phyloP scores from a whole-genome alignment of 2,888 invertebrate genomes.

The Lithosia quadra region DNA sequence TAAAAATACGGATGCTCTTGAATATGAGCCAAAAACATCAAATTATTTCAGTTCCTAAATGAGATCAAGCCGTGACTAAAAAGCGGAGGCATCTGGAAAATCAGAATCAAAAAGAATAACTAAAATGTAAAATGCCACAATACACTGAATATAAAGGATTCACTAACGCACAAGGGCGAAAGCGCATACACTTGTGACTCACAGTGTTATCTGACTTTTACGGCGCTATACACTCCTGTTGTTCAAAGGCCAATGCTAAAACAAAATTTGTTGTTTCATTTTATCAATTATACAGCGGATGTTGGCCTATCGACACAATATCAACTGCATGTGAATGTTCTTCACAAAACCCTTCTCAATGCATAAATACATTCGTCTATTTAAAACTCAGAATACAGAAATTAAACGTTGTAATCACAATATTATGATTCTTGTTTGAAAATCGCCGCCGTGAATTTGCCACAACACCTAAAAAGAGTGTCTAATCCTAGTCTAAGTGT shows the following conservation, averaged over 20 bases:
- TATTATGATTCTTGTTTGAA: slow-evolving; percentile 32
- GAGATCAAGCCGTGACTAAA: slow-evolving; percentile 66
- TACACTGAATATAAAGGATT: slow-evolving; percentile 70
- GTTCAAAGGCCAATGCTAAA: slow-evolving; percentile 59
- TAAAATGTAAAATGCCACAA: slow-evolving; percentile 65
- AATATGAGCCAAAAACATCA: slow-evolving; percentile 76
- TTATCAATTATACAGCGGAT: slow-evolving; percentile 76
- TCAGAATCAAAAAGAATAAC: slow-evolving; percentile 74
- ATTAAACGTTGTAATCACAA: slow-evolving; percentile 24
- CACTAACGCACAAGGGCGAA: slow-evolving; percentile 58
- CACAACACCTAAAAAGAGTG: slow-evolving; percentile 52
- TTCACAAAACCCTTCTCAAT: slow-evolving; percentile 34
- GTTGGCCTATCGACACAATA: slow-evolving; percentile 64
- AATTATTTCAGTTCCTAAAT: slow-evolving; percentile 74
- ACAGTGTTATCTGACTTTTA: slow-evolving; percentile 76
- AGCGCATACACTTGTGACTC: slow-evolving; percentile 71
- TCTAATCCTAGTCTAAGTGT: no score
- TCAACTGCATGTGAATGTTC: slow-evolving; percentile 57
- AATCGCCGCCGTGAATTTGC: slow-evolving; percentile 50
- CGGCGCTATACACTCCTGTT: slow-evolving; percentile 64
- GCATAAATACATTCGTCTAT: slow-evolving; percentile 17
- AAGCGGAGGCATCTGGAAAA: slow-evolving; percentile 68
- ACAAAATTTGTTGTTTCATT: slow-evolving; percentile 66
- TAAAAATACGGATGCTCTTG: slow-evolving; percentile 72
- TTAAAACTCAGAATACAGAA: slow-evolving; percentile 20